Evolutionary conservation across 2,888 invertebrate genomes (phyloP), one percentile per base, ranked within the genome.

Genomic region (Lepas anatifera): DNA sequence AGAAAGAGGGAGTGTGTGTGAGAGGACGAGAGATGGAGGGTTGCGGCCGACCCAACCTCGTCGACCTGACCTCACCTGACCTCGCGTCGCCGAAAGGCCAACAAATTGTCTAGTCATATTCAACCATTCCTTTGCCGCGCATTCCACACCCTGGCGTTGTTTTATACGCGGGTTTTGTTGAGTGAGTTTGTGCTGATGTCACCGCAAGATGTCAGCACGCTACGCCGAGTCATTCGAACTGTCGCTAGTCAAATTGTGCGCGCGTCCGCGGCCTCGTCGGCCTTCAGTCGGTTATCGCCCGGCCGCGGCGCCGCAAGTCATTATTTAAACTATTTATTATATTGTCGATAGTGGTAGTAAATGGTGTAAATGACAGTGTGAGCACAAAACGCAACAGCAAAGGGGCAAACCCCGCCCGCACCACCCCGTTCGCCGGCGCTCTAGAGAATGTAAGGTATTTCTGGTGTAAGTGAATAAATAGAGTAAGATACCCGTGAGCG

Each of bases 391-490:
- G 48, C 6, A 18, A 7, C 2, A 13, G 29, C 35, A 22, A 35
- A 35, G 8, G 25, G 16, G 6, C 48, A 2, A 4, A 16, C 8
- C 48, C 48, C 7, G 48, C 25, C 25, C 48, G 7, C 58, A 32
- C 8, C 22, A 18, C 58, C 58, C 58, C 6, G 58, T 58, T 35
- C 35, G 58, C 58, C 32, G 58, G 22, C 35, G 35, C 35, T 58
- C 35, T 58, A 58, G 58, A 58, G 58, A 58, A 58, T 58, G 58
- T 58, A 58, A 58, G 58, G 29, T 35, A 32, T 58, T 35, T 58
- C 58, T 58, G 58, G 58, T 58, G 58, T 58, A 58, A 58, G 58
- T 58, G 58, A 58, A 58, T 58, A 58, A 58, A 58, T 58, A 58
- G 58, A 58, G 58, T 58, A 58, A 58, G 58, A 18, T 18, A 58